Percentiles rank a stretch among this genome's conserved stretches.
Conservation (phyloP, 2,888 invertebrate species). For the Mesorhabditis sp. region DNA sequence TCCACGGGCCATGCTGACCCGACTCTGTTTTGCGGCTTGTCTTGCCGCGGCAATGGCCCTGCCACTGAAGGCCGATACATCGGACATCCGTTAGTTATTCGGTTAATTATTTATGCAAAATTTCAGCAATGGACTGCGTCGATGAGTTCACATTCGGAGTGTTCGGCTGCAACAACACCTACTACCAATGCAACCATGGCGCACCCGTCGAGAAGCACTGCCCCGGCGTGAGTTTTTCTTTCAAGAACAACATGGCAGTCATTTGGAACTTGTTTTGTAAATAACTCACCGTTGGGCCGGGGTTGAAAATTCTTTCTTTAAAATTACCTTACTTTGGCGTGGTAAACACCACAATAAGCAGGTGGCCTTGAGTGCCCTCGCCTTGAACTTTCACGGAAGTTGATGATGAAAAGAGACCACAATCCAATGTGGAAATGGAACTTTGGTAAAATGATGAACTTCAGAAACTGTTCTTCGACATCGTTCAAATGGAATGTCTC, state of each 20-base stretch:
- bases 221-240: slow-evolving; percentile 3
- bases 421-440: too few relatives aligned
- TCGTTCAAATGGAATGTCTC: background rate
- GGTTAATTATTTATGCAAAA: background rate
- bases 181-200: slow-evolving; percentile 1
- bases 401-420: too few relatives aligned
- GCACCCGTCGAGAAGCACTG: background rate
- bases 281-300: background rate
- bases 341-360: too few relatives aligned
- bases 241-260: background rate
- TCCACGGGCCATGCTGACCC: too few relatives aligned
- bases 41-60: too few relatives aligned
- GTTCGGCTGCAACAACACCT: slow-evolving; percentile 2
- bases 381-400: too few relatives aligned
- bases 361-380: too few relatives aligned
- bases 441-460: background rate
- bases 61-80: too few relatives aligned
- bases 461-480: slow-evolving; percentile 2
- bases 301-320: too few relatives aligned
- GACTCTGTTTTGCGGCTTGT: too few relatives aligned
- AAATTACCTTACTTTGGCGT: too few relatives aligned
- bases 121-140: background rate
- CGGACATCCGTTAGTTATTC: too few relatives aligned
- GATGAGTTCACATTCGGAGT: background rate
- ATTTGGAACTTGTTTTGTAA: background rate